phyloP scores from a whole-genome alignment of 2,888 invertebrate genomes.

The Panopea generosa region DNA sequence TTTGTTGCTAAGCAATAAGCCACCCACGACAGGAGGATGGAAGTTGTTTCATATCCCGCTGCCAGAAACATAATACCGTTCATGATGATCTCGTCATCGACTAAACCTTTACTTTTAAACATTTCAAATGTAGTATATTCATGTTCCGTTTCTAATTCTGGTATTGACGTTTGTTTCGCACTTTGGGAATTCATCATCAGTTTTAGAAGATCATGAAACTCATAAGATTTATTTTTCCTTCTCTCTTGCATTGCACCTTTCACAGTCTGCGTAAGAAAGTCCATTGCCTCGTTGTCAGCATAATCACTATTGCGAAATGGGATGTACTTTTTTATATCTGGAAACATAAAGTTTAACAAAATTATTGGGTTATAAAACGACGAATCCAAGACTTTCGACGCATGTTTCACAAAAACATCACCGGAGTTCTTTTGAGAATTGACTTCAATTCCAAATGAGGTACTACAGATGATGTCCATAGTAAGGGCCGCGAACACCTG shows the following conservation, averaged over 20 bases:
- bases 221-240: not conserved
- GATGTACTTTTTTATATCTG: slow-evolving; percentile 32
- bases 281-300: slow-evolving; percentile 33
- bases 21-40: slow-evolving; percentile 85
- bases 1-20: slow-evolving; percentile 85
- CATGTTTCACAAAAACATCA: slow-evolving; percentile 59
- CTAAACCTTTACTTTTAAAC: slow-evolving; percentile 45
- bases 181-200: slow-evolving; percentile 40
- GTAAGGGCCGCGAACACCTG: slow-evolving; percentile 44
- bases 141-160: not conserved
- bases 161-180: not conserved
- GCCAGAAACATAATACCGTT: slow-evolving; percentile 85
- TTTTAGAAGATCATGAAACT: slow-evolving; percentile 39
- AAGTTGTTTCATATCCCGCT: slow-evolving; percentile 87
- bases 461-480: slow-evolving; percentile 64
- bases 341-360: slow-evolving; percentile 43
- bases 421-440: slow-evolving; percentile 60
- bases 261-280: slow-evolving; percentile 38
- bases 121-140: slow-evolving; percentile 22
- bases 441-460: slow-evolving; percentile 65
- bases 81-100: slow-evolving; percentile 72
- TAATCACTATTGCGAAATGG: slow-evolving; percentile 19
- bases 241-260: slow-evolving; percentile 47
- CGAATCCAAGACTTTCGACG: slow-evolving; percentile 39
- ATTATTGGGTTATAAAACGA: slow-evolving; percentile 21